A percentile compares a stretch with the other conserved stretches of the same genome.
phyloP scores from a whole-genome alignment of 2,113 vertebrate species.

The Triplophysa siluroides region DNA sequence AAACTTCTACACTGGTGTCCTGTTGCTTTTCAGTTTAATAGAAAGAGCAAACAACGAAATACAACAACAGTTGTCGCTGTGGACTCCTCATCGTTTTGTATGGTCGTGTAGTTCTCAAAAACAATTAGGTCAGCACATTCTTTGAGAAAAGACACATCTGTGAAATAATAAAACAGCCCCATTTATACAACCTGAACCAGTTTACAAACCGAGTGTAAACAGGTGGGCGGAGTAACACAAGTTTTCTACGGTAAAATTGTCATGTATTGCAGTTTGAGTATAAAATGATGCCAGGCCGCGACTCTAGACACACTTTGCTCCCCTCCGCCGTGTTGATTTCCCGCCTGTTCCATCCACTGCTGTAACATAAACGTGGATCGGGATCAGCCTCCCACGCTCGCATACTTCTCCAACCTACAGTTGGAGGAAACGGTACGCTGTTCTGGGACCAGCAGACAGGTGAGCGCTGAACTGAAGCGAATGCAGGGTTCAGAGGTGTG shows the following conservation, averaged over 20 bases:
- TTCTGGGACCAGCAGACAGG: constrained; percentile 28
- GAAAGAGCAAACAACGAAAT: not conserved
- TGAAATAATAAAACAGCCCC: constrained; percentile 12
- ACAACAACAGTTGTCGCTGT: not conserved
- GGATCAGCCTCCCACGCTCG: constrained; percentile 20
- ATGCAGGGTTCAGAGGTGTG: constrained; percentile 55
- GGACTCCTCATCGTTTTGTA: no score
- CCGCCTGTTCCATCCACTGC: constrained; percentile 11
- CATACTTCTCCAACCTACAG: not conserved
- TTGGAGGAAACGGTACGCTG: not conserved
- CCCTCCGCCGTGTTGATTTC: constrained; percentile 48
- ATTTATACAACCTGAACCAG: not conserved
- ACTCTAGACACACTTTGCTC: constrained; percentile 44
- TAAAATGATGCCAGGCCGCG: constrained; percentile 15
- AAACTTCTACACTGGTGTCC: not conserved
- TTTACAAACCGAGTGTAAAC: not conserved
- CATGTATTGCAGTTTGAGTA: constrained; percentile 16
- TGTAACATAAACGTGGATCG: not conserved
- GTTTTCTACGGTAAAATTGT: constrained; percentile 8
- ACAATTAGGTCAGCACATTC: not conserved
- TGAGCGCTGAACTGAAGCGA: constrained; percentile 40
- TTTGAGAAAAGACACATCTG: not conserved
- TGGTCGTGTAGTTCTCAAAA: no score
- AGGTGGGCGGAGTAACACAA: not conserved
- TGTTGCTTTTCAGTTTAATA: constrained; percentile 4